These are phyloP conservation scores for Pentalonia nigronervosa DNA, from an alignment of 1,140 invertebrate species.

Conservation along the genomic window DNA sequence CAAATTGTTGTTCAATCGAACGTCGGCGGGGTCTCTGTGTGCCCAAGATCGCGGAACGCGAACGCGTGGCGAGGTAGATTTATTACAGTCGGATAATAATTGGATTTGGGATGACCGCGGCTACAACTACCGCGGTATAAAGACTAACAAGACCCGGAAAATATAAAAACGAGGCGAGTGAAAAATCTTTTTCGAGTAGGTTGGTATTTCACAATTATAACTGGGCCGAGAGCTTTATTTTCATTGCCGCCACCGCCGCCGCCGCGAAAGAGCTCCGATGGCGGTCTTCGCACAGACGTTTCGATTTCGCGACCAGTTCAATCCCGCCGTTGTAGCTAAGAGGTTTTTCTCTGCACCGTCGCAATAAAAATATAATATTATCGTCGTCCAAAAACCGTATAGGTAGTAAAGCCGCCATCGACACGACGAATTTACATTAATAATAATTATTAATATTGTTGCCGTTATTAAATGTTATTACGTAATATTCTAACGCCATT, in stretches of 20 bases:
- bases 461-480: too few relatives aligned
- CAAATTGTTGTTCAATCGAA: neutral
- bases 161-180: neutral
- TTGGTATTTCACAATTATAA: neutral
- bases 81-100: conserved; percentile 4
- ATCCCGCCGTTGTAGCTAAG: neutral
- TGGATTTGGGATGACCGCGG: neutral
- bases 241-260: too few relatives aligned
- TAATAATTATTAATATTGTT: too few relatives aligned
- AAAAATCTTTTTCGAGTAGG: neutral
- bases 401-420: too few relatives aligned
- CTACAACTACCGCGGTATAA: neutral
- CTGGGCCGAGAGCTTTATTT: neutral
- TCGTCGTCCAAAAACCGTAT: too few relatives aligned
- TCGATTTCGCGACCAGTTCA: neutral
- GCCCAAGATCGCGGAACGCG: neutral
- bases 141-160: neutral
- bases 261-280: neutral
- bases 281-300: neutral
- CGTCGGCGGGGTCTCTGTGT: neutral
- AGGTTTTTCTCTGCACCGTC: neutral
- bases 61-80: neutral
- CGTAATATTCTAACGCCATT: too few relatives aligned
- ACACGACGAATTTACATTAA: too few relatives aligned
- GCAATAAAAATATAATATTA: too few relatives aligned